A percentile compares a stretch with the other conserved stretches of the same genome.
Conservation (phyloP, 1,140 invertebrate species). For the Listronotus oregonensis region DNA sequence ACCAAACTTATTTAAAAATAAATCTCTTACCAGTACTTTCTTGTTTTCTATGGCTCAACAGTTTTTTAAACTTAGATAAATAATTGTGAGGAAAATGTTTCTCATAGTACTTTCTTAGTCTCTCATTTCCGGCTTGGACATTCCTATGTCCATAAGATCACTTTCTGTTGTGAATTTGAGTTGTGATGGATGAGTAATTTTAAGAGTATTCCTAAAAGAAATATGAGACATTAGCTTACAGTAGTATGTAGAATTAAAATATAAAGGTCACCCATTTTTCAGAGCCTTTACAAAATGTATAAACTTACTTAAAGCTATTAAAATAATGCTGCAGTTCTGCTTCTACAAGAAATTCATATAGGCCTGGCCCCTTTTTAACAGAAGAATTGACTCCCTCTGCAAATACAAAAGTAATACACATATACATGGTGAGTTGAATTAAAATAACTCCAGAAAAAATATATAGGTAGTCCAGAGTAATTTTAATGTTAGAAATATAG, state of each 20-base stretch:
- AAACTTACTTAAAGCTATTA: conserved; percentile 63
- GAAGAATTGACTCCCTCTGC: conserved; percentile 51
- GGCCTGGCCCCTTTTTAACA: conserved; percentile 66
- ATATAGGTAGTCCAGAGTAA: no score
- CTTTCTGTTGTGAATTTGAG: conserved; percentile 96
- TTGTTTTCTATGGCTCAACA: conserved; percentile 67
- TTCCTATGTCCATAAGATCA: conserved; percentile 88
- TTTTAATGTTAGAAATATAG: no score
- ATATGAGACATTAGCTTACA: neutral
- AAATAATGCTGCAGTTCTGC: conserved; percentile 91
- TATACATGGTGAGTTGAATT: no score
- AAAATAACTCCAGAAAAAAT: no score
- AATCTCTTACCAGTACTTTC: conserved; percentile 54
- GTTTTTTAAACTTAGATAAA: conserved; percentile 86
- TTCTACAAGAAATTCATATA: conserved; percentile 89
- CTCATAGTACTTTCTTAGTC: conserved; percentile 90
- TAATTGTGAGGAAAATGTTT: conserved; percentile 94
- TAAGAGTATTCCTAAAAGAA: conserved; percentile 70
- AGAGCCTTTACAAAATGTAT: neutral
- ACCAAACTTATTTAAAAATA: neutral
- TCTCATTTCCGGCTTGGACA: conserved; percentile 94
- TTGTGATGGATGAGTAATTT: conserved; percentile 87
- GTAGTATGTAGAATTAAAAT: no score
- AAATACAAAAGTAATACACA: conserved; percentile 28
- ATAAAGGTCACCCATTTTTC: no score